Evolutionary conservation across 1,140 invertebrate species (phyloP).

Genomic region (Pomacea maculata): DNA sequence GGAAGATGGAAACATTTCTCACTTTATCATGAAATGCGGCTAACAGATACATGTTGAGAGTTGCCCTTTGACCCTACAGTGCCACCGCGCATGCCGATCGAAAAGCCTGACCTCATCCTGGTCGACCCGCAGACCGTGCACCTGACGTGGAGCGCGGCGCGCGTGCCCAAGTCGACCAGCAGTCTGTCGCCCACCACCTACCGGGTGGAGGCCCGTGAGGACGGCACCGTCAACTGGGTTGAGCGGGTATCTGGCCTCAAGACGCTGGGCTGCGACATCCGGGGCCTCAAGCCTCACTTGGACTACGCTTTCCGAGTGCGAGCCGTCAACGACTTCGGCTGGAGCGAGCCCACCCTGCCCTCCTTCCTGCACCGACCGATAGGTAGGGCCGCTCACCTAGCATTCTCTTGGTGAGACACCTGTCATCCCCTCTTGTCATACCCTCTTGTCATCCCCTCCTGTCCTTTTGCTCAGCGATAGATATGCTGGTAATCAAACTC

Average conservation of each 20-base stretch:
- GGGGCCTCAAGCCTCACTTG: constrained; percentile 70
- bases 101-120: constrained; percentile 50
- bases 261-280: constrained; percentile 34
- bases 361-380: constrained; percentile 53
- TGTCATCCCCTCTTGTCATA: neutral
- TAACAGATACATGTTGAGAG: too few relatives aligned
- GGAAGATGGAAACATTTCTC: too few relatives aligned
- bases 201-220: constrained; percentile 37
- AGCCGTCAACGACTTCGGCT: constrained; percentile 96
- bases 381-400: constrained; percentile 34
- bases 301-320: constrained; percentile 96
- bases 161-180: constrained; percentile 44
- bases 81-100: constrained; percentile 54
- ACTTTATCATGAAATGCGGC: too few relatives aligned
- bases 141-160: constrained; percentile 52
- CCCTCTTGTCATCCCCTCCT: neutral
- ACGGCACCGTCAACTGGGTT: constrained; percentile 53
- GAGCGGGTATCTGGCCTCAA: constrained; percentile 46
- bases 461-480: too few relatives aligned
- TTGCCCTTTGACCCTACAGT: constrained; percentile 35
- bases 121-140: constrained; percentile 40
- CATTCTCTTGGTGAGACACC: neutral
- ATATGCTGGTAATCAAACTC: too few relatives aligned
- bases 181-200: constrained; percentile 50
- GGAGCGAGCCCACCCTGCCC: constrained; percentile 88